These are phyloP conservation scores for Phallusia fumigata DNA, from an alignment of 23 tunicate species.

Conservation along the genomic window DNA sequence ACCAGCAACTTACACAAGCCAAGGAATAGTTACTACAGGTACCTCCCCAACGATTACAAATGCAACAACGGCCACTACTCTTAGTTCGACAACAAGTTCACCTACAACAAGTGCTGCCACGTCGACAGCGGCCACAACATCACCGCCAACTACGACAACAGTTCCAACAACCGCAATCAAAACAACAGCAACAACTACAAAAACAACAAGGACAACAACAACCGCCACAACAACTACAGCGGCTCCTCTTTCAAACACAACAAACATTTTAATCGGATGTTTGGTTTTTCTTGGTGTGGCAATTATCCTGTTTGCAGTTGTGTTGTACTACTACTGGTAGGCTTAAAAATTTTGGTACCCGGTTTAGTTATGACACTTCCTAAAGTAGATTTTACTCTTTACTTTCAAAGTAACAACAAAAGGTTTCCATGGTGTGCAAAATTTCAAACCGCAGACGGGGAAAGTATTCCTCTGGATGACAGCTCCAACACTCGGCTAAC, in stretches of 20 bases:
- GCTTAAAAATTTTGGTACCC: neutral
- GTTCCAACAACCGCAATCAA: neutral
- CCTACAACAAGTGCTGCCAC: conserved; percentile 6
- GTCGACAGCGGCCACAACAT: neutral
- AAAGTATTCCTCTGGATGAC: conserved; percentile 3
- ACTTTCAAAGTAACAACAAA: conserved; percentile 7
- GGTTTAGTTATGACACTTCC: neutral
- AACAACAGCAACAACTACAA: neutral
- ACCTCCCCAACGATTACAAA: neutral
- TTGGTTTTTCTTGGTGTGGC: conserved; percentile 32
- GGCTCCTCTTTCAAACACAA: neutral
- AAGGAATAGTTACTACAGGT: neutral
- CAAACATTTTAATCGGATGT: conserved; percentile 19
- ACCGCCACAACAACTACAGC: neutral
- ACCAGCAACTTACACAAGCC: neutral
- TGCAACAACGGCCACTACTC: neutral
- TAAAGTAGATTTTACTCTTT: too few relatives aligned
- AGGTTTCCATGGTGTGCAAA: conserved; percentile 13
- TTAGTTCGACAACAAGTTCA: neutral
- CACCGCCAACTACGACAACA: conserved; percentile 1
- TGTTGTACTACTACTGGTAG: conserved; percentile 53
- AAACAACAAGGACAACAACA: conserved; percentile 2
- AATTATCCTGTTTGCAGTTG: conserved; percentile 42
- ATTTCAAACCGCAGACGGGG: conserved; percentile 4
- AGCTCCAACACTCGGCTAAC: neutral